Evolutionary conservation across 2,797 vertebrate species (phyloP).

Genomic region (Setipinna tenuifilis): DNA sequence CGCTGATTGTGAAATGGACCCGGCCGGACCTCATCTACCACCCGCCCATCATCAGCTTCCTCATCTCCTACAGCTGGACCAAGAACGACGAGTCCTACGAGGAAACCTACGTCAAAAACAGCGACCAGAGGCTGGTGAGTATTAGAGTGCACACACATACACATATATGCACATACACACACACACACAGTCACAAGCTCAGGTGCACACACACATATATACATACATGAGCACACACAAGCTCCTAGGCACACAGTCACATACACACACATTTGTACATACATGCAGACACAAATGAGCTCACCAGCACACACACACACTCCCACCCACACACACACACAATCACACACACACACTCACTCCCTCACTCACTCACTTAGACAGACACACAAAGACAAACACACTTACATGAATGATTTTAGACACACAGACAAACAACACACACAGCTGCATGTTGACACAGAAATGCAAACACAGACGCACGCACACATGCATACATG

Average conservation of each 20-base stretch:
- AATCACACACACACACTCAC: neutral
- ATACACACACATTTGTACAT: neutral
- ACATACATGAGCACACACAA: neutral
- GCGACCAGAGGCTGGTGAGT: conserved; percentile 91
- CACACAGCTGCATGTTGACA: no score
- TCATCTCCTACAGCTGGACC: conserved; percentile 97
- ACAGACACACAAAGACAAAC: neutral
- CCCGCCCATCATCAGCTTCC: conserved; percentile 92
- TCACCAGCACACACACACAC: neutral
- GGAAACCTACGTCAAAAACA: conserved; percentile 90
- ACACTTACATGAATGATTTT: neutral
- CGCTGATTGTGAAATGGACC: conserved; percentile 90
- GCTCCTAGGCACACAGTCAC: neutral
- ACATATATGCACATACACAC: neutral
- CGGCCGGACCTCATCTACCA: conserved; percentile 89
- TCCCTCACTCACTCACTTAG: neutral
- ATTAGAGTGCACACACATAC: neutral
- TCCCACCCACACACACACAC: neutral
- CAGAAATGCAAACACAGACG: no score
- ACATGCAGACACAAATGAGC: neutral
- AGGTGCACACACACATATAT: neutral
- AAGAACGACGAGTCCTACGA: conserved; percentile 94
- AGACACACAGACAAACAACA: no score
- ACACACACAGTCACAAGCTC: neutral
- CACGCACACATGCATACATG: neutral